A percentile compares a stretch with the other conserved stretches of the same genome.
These are phyloP conservation scores for Drosophila ananassae DNA, from an alignment of 1,140 invertebrate genomes.

Conservation along the genomic window DNA sequence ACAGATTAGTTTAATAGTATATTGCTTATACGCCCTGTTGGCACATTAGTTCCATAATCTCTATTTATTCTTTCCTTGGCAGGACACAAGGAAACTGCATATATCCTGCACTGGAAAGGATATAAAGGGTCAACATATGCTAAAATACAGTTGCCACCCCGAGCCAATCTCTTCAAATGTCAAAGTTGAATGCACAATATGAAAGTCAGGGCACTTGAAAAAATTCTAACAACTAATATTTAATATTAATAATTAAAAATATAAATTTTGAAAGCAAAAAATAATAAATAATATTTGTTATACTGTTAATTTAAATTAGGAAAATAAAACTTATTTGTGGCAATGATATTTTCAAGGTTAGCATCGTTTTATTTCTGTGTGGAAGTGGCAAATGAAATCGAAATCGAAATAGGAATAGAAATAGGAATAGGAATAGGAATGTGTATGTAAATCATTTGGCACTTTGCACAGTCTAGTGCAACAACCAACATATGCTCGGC, in stretches of 20 bases:
- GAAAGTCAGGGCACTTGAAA: conserved; percentile 2
- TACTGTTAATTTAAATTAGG: no score
- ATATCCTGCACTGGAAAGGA: conserved; percentile 12
- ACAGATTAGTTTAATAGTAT: not conserved
- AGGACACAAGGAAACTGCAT: not conserved
- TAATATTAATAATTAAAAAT: not conserved
- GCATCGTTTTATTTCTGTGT: not conserved
- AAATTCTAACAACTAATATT: not conserved
- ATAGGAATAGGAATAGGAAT: conserved; percentile 45
- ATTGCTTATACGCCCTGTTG: conserved; percentile 1
- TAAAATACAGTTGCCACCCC: not conserved
- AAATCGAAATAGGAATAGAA: conserved; percentile 40
- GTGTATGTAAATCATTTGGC: conserved; percentile 44
- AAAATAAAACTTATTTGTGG: no score
- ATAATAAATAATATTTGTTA: not conserved
- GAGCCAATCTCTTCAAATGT: conserved; percentile 41
- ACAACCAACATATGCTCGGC: conserved; percentile 33
- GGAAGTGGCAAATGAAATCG: conserved; percentile 57
- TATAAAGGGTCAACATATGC: conserved; percentile 13
- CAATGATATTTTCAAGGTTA: no score
- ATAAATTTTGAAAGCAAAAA: not conserved
- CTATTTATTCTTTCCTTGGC: not conserved
- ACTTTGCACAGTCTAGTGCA: conserved; percentile 30
- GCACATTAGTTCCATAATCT: not conserved
- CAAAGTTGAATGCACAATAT: conserved; percentile 65